phyloP scores from a whole-genome alignment of 1,140 invertebrate genomes.

The Lepidurus arcticus region DNA sequence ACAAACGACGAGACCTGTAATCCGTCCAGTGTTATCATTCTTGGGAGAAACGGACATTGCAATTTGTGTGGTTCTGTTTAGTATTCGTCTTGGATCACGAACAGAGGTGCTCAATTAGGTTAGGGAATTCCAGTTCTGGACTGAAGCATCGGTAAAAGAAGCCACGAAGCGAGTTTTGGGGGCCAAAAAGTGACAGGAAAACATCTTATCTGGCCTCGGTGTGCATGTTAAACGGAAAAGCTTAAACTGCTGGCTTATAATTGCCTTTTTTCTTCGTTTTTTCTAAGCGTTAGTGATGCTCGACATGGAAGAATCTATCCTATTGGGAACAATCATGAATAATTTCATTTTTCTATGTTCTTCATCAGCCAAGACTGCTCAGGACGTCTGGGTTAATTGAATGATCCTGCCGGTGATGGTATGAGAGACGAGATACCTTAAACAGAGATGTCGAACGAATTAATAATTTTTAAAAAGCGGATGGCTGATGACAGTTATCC shows the following conservation, averaged over 20 bases:
- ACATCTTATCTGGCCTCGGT: too few species aligned
- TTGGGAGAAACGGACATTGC: neutral
- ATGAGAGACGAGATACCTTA: too few species aligned
- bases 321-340: neutral
- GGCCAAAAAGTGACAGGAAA: neutral
- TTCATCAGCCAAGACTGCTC: too few species aligned
- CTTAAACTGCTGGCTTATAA: neutral
- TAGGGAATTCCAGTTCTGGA: neutral
- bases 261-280: neutral
- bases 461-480: neutral
- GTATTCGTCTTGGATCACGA: neutral
- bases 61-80: slow-evolving; percentile 4
- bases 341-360: neutral
- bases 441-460: too few species aligned
- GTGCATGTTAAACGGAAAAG: neutral
- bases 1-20: slow-evolving; percentile 10
- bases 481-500: slow-evolving; percentile 2
- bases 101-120: slow-evolving; percentile 7
- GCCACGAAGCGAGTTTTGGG: neutral
- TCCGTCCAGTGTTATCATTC: slow-evolving; percentile 5
- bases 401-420: too few species aligned
- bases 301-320: neutral
- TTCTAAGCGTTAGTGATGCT: neutral
- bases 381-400: too few species aligned
- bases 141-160: neutral